Evolutionary conservation across 2,113 vertebrate genomes (phyloP), one percentile per base, ranked within the genome.

Genomic region (Colinus virginianus): DNA sequence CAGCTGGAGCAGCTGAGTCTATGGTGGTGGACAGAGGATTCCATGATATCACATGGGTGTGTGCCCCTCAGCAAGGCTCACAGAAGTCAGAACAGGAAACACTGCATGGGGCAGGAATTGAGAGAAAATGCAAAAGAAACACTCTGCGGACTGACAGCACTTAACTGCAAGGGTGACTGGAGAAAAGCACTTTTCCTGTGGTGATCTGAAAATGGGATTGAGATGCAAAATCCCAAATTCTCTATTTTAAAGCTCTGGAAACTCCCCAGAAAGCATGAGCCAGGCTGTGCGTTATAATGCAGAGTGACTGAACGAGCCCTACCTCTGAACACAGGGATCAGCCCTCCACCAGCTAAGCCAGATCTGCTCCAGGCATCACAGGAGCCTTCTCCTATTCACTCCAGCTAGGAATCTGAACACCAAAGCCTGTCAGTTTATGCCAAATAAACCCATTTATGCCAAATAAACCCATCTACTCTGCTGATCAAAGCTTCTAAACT

Each of bases 401-500:
- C n/a, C 45, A 74, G 34, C 42, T 51, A 53, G 68, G 46, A 90
- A 63, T 28, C 25, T 59, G 48, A 78, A 58, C 46, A 61, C 22
- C 36, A 61, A 26, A 2, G 5, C 4, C 40, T 66, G 53, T 68
- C 67, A 64, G 53, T 58, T 85, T 68, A 34, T 74, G 36, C 17
- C 32, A 78, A 9, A 88, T 48, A 85, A 93, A 58, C 13, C 49
- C 78, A 8, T 58, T 85, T 68, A 34, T 74, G 36, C 17, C 32
- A 78, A 9, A 88, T 48, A 85, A 93, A 62, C 13, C 49, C 78
- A 8, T 16, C 7, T 48, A 61, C 12, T 22, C 53, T 87, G 74
- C 32, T 89, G 80, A 94, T 92, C 72, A 86, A 93, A 89, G 74
- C 51, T 86, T 72, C 59, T 58, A 46, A 71, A 18, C 9, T 8